Evolutionary conservation across 2,797 vertebrate genomes (phyloP), one percentile per base, ranked within the genome.

Genomic region (Rhinogobio ventralis): DNA sequence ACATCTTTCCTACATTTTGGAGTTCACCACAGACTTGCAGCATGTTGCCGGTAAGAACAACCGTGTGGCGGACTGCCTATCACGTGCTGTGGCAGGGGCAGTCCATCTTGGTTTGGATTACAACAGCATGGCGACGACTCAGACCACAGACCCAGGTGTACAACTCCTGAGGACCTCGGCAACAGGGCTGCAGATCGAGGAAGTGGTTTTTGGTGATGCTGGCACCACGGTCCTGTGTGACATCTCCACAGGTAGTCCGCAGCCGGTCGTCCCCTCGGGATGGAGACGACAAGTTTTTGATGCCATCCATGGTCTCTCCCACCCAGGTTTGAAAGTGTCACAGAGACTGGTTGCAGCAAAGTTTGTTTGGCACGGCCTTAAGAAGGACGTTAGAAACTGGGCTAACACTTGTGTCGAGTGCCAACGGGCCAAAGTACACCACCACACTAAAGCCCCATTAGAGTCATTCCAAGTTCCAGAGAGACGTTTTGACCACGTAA

Each of bases 341-440:
- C n/a, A n/a, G n/a, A n/a, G n/a, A n/a, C n/a, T n/a, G 4, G 67
- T 79, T 39, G 45, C 79, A 5, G 51, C 83, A 1, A 79, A 81
- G 69, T 85, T 83, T 57, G 69, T 87, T 30, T 85, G 86, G 88
- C 73, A n/a, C 2, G 46, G 83, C 6, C 81, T 83, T 4, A 74
- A 66, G 39, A 86, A 80, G 33, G 84, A 86, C 20, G 36, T 79
- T 2, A 10, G 74, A 2, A 33, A 11, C 39, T 87, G 68, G 80
- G 74, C 36, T 6, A 28, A 3, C 13, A n/a, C 51, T 1, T 83
- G 86, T 30, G 6, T 87, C 11, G 79, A 33, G 17, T 85, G 83
- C 36, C 75, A 85, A 49, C 39, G 60, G 5, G 46, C 67, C 8
- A 86, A 83, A 28, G 60, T 86, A 13, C 57, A 71, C 14, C 69